These are phyloP conservation scores for Pachyuromys duprasi DNA, from an alignment of 2,797 vertebrate genomes.

Conservation along the genomic window DNA sequence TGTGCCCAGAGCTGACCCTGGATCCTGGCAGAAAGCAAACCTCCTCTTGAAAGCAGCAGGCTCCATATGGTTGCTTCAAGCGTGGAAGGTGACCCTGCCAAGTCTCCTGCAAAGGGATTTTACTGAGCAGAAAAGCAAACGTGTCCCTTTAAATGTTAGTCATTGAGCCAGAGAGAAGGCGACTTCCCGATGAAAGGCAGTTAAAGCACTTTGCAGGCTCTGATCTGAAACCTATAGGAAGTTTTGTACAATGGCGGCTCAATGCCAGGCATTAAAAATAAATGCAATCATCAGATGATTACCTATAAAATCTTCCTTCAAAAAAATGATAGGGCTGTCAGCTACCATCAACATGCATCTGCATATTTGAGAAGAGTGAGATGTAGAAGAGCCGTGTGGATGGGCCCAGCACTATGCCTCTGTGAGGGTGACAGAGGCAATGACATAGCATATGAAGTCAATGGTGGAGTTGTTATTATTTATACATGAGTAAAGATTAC, in stretches of 20 bases:
- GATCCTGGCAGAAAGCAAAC: slow-evolving; percentile 79
- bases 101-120: slow-evolving; percentile 79
- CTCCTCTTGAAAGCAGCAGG: slow-evolving; percentile 82
- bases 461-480: slow-evolving; percentile 92
- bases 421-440: slow-evolving; percentile 86
- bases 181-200: slow-evolving; percentile 71
- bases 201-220: slow-evolving; percentile 65
- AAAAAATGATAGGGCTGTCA: slow-evolving; percentile 78
- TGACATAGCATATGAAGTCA: slow-evolving; percentile 92
- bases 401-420: slow-evolving; percentile 75
- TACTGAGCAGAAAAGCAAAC: slow-evolving; percentile 49
- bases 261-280: slow-evolving; percentile 79
- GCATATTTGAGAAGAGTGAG: slow-evolving; percentile 71
- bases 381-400: slow-evolving; percentile 73
- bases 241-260: slow-evolving; percentile 70
- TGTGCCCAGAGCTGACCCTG: slow-evolving; percentile 76
- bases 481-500: slow-evolving; percentile 94
- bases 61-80: slow-evolving; percentile 76
- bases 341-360: slow-evolving; percentile 66
- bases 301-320: slow-evolving; percentile 78
- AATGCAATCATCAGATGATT: slow-evolving; percentile 81
- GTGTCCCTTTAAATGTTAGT: slow-evolving; percentile 76
- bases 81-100: slow-evolving; percentile 73
- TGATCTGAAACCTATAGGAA: slow-evolving; percentile 76
- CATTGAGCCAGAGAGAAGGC: slow-evolving; percentile 70